Evolutionary conservation across 2,888 invertebrate genomes (phyloP).

Genomic region (Nezara viridula): DNA sequence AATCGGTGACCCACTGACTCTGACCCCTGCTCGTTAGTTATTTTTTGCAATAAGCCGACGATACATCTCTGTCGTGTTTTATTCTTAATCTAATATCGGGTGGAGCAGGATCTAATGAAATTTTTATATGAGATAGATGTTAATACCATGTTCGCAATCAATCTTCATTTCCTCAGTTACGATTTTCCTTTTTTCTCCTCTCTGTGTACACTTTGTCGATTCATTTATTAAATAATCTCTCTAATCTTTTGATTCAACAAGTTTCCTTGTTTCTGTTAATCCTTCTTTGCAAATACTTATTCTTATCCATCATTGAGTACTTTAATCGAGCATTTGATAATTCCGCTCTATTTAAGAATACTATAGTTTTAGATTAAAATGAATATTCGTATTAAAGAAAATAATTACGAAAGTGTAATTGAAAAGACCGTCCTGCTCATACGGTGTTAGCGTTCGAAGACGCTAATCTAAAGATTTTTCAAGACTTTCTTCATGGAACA

Average conservation of each 20-base stretch:
- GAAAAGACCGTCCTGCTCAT: no score
- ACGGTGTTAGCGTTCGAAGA: no score
- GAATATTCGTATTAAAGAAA: no score
- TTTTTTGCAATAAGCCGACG: no score
- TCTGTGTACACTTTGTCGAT: background rate
- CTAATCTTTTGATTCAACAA: background rate
- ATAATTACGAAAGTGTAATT: no score
- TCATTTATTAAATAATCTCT: background rate
- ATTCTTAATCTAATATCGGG: background rate
- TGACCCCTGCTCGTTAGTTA: no score
- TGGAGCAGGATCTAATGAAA: background rate
- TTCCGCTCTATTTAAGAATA: background rate
- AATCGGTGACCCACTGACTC: no score
- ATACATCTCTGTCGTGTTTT: no score
- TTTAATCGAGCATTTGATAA: background rate
- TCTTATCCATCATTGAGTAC: background rate
- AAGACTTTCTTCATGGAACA: no score
- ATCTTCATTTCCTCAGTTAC: background rate
- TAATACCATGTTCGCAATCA: background rate
- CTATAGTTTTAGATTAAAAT: no score
- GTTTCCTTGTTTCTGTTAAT: background rate
- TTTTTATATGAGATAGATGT: background rate
- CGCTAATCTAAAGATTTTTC: no score
- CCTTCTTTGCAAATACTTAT: constrained; percentile 14
- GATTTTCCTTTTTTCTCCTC: background rate